Evolutionary conservation across 2,113 vertebrate species (phyloP), one percentile per base, ranked within the genome.

Genomic region (Spea bombifrons): DNA sequence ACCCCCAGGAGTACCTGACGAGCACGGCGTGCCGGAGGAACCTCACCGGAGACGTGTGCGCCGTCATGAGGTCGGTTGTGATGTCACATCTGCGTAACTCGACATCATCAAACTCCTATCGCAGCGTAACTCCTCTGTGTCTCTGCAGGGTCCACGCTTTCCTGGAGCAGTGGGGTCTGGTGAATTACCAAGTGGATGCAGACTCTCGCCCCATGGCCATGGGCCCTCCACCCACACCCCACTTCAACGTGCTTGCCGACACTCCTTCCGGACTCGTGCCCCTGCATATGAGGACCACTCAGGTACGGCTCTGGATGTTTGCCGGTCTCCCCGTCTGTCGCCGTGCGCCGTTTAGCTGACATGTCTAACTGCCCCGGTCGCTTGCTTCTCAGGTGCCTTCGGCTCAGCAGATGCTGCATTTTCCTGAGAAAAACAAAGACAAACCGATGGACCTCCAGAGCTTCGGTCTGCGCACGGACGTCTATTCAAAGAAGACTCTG

Each of bases 101-200:
- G 50, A 12, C 7, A 53, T 7, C 7, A 53, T 7, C 50, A 7
- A 12, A 12, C 10, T 53, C 15, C 10, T 2, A 10, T 12, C 10
- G 55, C 52, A 7, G 2, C 30, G 15, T 64, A 30, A 17, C 49
- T 53, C 12, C 49, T 53, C 12, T 55, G 0, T 13, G 8, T n/a
- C 43, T 47, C 30, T 46, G 0, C 46, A 99, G 97, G 82, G 97
- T 96, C 0, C 97, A 98, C 7, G 97, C 97, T 0, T 99, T 99
- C 80, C 85, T 99, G 91, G 97, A 99, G 90, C 97, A 99, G 83
- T 99, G 97, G 97, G 97, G 97, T 12, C 92, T 99, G 64, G 94
- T 99, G 48, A 99, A 99, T 84, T 99, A 99, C 85, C 97, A 99
- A 75, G 97, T 99, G 52, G 97, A 99, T n/a, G 89, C 96, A 0